Percentiles rank a stretch among this genome's conserved stretches.
These are phyloP conservation scores for Hydrophis major DNA, from an alignment of 2,797 vertebrate genomes.

Conservation along the genomic window DNA sequence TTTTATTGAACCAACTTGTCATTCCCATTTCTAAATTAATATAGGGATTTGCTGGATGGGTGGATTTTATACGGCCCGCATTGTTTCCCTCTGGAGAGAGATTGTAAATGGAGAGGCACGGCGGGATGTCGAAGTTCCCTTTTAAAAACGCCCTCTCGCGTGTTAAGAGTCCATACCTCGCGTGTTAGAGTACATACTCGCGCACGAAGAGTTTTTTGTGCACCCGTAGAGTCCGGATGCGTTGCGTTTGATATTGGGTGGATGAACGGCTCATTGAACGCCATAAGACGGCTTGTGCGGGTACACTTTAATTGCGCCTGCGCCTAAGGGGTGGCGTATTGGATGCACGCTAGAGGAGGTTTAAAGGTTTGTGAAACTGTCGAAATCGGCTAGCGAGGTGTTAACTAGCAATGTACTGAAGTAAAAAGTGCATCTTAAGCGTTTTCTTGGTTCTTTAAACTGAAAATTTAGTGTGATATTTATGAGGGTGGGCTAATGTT, in stretches of 20 bases:
- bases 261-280: neutral
- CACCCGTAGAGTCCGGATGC: neutral
- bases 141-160: neutral
- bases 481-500: neutral
- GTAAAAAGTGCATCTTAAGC: neutral
- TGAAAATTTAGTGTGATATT: neutral
- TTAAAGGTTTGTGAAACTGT: neutral
- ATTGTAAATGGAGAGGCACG: neutral
- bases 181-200: neutral
- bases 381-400: neutral
- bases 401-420: no score
- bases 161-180: neutral
- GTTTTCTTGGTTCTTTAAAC: neutral
- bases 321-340: neutral
- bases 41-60: neutral
- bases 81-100: neutral
- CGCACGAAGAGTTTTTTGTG: neutral
- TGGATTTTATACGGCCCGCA: neutral
- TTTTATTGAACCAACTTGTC: neutral
- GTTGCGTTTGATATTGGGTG: neutral
- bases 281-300: neutral
- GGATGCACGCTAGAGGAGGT: neutral
- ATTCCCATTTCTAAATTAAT: neutral
- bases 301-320: neutral
- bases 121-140: neutral